phyloP scores from a whole-genome alignment of 2,888 invertebrate genomes.

The Cosmorhoe ocellata region DNA sequence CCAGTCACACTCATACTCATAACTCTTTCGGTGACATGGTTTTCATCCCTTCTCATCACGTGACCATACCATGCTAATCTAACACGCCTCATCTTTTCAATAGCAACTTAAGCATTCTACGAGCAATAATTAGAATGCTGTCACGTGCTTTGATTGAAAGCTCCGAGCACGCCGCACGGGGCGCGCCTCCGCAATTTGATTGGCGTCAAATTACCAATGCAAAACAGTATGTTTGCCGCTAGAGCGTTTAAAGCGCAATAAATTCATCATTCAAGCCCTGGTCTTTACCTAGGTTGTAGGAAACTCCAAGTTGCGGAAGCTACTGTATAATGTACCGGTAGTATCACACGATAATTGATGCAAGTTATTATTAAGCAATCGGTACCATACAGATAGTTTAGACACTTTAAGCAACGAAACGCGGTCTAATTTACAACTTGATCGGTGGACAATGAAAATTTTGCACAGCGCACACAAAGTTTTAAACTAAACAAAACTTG shows the following conservation, averaged over 20 bases:
- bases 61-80: background rate
- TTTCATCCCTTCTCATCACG: no score
- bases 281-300: constrained; percentile 34
- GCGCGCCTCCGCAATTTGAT: constrained; percentile 41
- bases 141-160: background rate
- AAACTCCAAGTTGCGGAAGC: constrained; percentile 45
- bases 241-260: constrained; percentile 61
- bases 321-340: constrained; percentile 41
- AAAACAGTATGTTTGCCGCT: constrained; percentile 58
- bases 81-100: background rate
- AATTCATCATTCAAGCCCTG: constrained; percentile 44
- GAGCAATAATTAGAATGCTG: no score
- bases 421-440: no score
- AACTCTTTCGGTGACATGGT: no score
- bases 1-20: no score
- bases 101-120: background rate
- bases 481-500: no score
- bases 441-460: no score
- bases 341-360: constrained; percentile 14
- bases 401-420: no score
- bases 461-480: no score
- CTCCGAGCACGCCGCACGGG: constrained; percentile 19
- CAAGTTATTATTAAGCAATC: no score
- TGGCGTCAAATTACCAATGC: constrained; percentile 52
- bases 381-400: no score